A percentile compares a stretch with the other conserved stretches of the same genome.
These are phyloP conservation scores for Aplocera efformata DNA, from an alignment of 2,888 invertebrate species.

Conservation along the genomic window DNA sequence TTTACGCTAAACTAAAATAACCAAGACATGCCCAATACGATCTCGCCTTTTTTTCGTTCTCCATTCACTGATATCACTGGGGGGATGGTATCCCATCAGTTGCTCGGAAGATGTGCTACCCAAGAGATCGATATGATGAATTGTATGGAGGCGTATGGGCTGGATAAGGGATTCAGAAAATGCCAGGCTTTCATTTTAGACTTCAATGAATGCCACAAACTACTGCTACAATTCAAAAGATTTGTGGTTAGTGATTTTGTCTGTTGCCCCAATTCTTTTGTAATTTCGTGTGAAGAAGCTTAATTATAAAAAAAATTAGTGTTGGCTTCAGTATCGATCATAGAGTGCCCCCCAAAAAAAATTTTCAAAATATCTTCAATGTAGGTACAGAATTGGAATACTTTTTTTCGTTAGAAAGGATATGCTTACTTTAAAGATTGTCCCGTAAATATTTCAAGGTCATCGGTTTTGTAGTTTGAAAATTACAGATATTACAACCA, in stretches of 20 bases:
- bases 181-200: slow-evolving; percentile 83
- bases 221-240: slow-evolving; percentile 79
- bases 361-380: no score
- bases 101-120: slow-evolving; percentile 80
- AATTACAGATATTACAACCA: no score
- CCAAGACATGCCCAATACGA: slow-evolving; percentile 30
- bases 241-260: slow-evolving; percentile 60
- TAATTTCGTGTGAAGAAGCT: no score
- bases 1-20: neutral
- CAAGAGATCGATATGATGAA: slow-evolving; percentile 86
- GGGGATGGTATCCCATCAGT: slow-evolving; percentile 81
- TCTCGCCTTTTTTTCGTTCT: slow-evolving; percentile 82
- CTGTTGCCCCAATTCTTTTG: no score
- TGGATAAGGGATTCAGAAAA: slow-evolving; percentile 76
- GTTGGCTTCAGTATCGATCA: no score
- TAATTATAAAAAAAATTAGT: no score
- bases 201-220: slow-evolving; percentile 83
- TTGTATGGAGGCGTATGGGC: slow-evolving; percentile 89
- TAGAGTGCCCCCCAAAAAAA: no score
- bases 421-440: no score
- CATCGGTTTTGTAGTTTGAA: no score
- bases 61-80: slow-evolving; percentile 86
- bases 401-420: no score
- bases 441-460: no score
- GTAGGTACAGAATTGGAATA: no score